Base-by-base conservation (phyloP, 2,888 invertebrate species). In the Caenorhabditis sp. region DNA sequence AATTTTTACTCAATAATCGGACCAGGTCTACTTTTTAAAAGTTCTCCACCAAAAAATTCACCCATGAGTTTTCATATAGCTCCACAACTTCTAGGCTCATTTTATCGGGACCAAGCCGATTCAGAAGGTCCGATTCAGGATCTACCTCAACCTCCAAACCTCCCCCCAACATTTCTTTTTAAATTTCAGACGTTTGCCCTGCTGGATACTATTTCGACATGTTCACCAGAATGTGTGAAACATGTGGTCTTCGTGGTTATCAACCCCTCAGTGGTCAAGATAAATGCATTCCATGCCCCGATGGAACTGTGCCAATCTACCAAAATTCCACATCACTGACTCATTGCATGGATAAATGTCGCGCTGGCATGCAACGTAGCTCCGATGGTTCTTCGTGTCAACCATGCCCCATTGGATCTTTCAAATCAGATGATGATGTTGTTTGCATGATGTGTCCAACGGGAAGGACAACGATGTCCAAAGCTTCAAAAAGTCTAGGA, bases 381-480 rank as follows among this genome's bases (percentile, higher is more conserved):
- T 25, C 66, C 31, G 80, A 80, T 54, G 76, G 76, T 20, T 62
- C 67, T 5, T 64, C 57, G 3, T 82, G 82, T 64, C 72, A 77
- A 27, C 66, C 70, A 4, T 82, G 82, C 53, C 78, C 82, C 1
- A 67, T 77, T n/a, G 82, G 80, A 23, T 72, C 76, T 0, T 82
- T 78, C 63, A 80, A 80, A 64, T 57, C 70, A 10, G 70, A 65
- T 0, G 72, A 67, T 17, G 78, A 80, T 49, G 56, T 70, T 36
- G 72, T 77, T 25, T 82, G 82, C 59, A 78, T 77, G 78, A 72
- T 73, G 63, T 82, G 82, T 70, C 82, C 82, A 27, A 70, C 76
- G n/a, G 82, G 80, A 21, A 63, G 63, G 21, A 80, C 78, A 5
- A 82, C 82, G 10, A 36, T 76, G 14, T 72, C 70, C 31, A 71